Evolutionary conservation across 2,888 invertebrate genomes (phyloP).

Genomic region (Ischnus inquisitorius): DNA sequence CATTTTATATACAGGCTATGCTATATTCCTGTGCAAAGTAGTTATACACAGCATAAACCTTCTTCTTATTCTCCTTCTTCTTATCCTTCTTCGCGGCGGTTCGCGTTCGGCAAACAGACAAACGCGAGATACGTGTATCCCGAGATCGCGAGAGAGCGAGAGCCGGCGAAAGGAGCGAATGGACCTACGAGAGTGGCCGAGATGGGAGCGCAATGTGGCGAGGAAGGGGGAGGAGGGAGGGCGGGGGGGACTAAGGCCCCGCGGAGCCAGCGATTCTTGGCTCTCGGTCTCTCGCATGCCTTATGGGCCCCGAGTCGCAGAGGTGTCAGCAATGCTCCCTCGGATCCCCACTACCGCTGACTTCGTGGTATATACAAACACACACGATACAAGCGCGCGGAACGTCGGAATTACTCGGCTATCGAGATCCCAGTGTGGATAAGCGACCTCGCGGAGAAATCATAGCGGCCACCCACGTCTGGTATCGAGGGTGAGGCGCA

Average conservation of each 20-base stretch:
- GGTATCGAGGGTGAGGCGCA: slow-evolving; percentile 65
- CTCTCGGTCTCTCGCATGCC: slow-evolving; percentile 44
- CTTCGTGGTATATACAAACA: slow-evolving; percentile 1
- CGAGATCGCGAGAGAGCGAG: slow-evolving; percentile 18
- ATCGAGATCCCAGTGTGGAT: slow-evolving; percentile 82
- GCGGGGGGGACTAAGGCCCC: slow-evolving; percentile 15
- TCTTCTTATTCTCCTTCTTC: slow-evolving; percentile 30
- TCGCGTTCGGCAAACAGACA: slow-evolving; percentile 68
- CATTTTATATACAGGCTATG: slow-evolving; percentile 42
- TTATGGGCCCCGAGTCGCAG: slow-evolving; percentile 56
- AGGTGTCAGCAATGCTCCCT: slow-evolving; percentile 71
- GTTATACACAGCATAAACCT: slow-evolving; percentile 46
- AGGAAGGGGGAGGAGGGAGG: not conserved
- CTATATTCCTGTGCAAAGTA: slow-evolving; percentile 25
- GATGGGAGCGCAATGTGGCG: not conserved
- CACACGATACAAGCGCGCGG: slow-evolving; percentile 57
- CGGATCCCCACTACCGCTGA: slow-evolving; percentile 28
- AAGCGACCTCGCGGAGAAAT: slow-evolving; percentile 79
- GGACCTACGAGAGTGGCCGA: slow-evolving; percentile 7
- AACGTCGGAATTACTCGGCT: slow-evolving; percentile 82
- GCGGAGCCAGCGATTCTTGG: slow-evolving; percentile 48
- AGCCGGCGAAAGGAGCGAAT: slow-evolving; percentile 16
- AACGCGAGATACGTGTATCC: slow-evolving; percentile 24
- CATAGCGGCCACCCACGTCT: slow-evolving; percentile 84
- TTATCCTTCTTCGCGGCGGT: slow-evolving; percentile 70